A percentile compares a stretch with the other conserved stretches of the same genome.
These are phyloP conservation scores for Caradrina kadenii DNA, from an alignment of 2,888 invertebrate species.

Conservation along the genomic window DNA sequence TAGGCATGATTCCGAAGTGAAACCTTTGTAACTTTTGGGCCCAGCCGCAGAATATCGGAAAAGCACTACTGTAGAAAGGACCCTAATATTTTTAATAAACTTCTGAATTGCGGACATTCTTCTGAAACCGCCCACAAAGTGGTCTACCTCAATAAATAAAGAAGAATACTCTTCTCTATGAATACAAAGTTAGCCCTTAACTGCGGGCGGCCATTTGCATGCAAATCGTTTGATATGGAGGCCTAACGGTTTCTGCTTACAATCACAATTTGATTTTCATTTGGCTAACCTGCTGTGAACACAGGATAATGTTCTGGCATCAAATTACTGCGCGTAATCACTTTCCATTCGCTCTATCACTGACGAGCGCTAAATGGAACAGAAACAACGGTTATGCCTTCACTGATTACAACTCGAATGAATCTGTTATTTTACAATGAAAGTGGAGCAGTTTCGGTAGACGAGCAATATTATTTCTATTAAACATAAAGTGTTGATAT, in stretches of 20 bases:
- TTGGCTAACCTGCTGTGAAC: slow-evolving; percentile 48
- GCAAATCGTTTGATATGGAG: slow-evolving; percentile 50
- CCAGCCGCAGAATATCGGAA: slow-evolving; percentile 7
- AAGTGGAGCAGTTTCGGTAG: slow-evolving; percentile 7
- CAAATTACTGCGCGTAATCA: slow-evolving; percentile 55
- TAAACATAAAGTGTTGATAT: slow-evolving; percentile 32
- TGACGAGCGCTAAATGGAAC: slow-evolving; percentile 29
- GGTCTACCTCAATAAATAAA: slow-evolving; percentile 51
- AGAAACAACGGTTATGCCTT: slow-evolving; percentile 37
- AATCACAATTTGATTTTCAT: slow-evolving; percentile 60
- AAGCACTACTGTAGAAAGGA: background rate
- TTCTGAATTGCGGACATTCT: slow-evolving; percentile 6
- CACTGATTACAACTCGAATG: slow-evolving; percentile 27
- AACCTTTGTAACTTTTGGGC: slow-evolving; percentile 4
- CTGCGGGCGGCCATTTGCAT: slow-evolving; percentile 54
- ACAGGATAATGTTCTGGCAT: slow-evolving; percentile 51
- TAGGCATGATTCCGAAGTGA: slow-evolving; percentile 3
- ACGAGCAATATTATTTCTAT: slow-evolving; percentile 20
- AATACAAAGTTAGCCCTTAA: slow-evolving; percentile 49
- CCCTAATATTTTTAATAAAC: slow-evolving; percentile 13
- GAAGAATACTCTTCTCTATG: slow-evolving; percentile 53
- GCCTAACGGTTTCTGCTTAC: slow-evolving; percentile 58
- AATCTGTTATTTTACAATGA: slow-evolving; percentile 16
- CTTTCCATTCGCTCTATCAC: slow-evolving; percentile 34
- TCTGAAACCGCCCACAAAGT: slow-evolving; percentile 32